A percentile compares a stretch with the other conserved stretches of the same genome.
These are phyloP conservation scores for Hippocampus kuda DNA, from an alignment of 2,797 vertebrate species.

Conservation along the genomic window DNA sequence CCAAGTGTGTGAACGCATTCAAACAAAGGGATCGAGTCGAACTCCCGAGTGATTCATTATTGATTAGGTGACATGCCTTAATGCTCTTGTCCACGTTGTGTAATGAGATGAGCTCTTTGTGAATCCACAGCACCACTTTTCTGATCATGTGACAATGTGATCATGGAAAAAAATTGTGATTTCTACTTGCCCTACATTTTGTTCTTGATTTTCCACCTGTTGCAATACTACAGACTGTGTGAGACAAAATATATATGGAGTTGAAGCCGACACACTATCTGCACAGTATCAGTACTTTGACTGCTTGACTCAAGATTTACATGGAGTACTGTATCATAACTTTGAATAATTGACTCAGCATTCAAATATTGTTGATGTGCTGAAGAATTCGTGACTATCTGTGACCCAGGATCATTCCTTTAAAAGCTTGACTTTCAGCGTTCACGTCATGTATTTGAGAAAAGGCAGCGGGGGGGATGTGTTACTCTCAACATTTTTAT, in stretches of 20 bases:
- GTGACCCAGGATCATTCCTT: background rate
- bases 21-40: background rate
- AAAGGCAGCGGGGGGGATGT: background rate
- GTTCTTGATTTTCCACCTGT: background rate
- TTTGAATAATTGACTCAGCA: background rate
- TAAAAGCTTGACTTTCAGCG: background rate
- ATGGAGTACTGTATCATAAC: background rate
- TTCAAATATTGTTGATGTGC: too few relatives aligned
- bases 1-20: background rate
- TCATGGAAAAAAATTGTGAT: background rate
- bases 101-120: background rate
- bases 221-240: background rate
- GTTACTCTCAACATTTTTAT: background rate
- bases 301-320: background rate
- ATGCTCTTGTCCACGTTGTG: background rate
- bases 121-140: background rate
- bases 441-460: background rate
- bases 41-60: background rate
- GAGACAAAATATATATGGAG: too few relatives aligned
- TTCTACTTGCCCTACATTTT: background rate
- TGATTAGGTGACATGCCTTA: background rate
- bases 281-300: background rate
- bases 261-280: background rate
- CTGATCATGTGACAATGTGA: background rate
- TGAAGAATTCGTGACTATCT: background rate